Base-by-base conservation (phyloP, 2,888 invertebrate genomes). In the Buathra laborator region DNA sequence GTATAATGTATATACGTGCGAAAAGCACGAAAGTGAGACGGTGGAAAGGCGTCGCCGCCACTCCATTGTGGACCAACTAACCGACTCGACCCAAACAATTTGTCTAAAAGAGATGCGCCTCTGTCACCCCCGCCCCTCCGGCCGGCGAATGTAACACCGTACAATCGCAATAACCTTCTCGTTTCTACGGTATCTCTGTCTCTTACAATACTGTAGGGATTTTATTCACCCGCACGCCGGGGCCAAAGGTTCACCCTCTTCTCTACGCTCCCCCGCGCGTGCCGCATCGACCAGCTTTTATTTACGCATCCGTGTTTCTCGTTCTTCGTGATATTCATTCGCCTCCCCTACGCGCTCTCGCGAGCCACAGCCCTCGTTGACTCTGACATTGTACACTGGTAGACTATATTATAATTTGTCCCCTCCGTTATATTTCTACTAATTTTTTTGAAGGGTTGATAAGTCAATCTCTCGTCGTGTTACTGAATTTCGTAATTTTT, bases 71-170 rank as follows among this genome's bases (percentile, higher is more conserved):
- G 76, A 62, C 91, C 88, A 87, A 91, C 93, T 92, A 93, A 93
- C 92, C 91, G 92, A 93, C 93, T 92, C 93, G 90, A 91, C 92
- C 93, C 92, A 92, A 93, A 93, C 93, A 93, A 93, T 93, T 93
- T 93, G 93, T 93, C 93, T 90, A 89, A 89, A 89, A 89, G 89
- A 89, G 90, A 89, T 88, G 89, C 89, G 89, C 87, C 88, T 24
- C 89, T 89, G 89, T 90, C 89, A 88, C 88, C 89, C 88, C 88
- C 83, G 78, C 80, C 80, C 85, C 6, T 6, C 0, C 37, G 37
- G 6, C 37, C 1, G 37, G 37, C 37, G 86, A 87, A 86, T 88
- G 88, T 87, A 87, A 85, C 62, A 48, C 56, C 53, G 19, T 43
- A 37, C 81, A 59, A 48, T 64, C 74, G 37, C 74, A 72, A 77